These are phyloP conservation scores for Bombus fervidus DNA, from an alignment of 1,140 invertebrate species.

Conservation along the genomic window DNA sequence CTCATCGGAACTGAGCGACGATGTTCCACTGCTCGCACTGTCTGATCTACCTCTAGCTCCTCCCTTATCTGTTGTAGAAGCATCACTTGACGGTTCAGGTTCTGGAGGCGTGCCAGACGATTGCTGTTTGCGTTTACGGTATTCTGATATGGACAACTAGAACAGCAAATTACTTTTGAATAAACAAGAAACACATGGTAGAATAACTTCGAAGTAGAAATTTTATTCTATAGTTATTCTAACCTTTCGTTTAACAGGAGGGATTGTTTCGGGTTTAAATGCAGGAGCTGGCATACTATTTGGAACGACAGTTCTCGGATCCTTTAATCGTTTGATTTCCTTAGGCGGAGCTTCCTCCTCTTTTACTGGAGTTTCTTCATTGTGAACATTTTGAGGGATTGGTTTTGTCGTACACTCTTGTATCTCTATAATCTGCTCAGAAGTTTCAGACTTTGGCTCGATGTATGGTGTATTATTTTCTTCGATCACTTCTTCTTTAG, in stretches of 20 bases:
- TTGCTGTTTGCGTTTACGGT: slow-evolving; percentile 86
- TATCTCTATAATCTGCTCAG: slow-evolving; percentile 42
- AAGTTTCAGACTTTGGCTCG: slow-evolving; percentile 39
- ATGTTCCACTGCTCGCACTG: slow-evolving; percentile 83
- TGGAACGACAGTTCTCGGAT: slow-evolving; percentile 79
- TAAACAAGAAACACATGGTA: slow-evolving; percentile 15
- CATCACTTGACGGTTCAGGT: slow-evolving; percentile 74
- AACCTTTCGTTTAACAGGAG: slow-evolving; percentile 83
- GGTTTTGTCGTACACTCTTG: slow-evolving; percentile 5
- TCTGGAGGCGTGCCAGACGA: slow-evolving; percentile 77
- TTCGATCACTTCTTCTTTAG: slow-evolving; percentile 50
- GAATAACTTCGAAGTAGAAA: slow-evolving; percentile 40
- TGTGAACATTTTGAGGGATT: background rate
- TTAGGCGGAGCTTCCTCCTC: slow-evolving; percentile 60
- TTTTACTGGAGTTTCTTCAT: slow-evolving; percentile 35
- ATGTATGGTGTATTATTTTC: slow-evolving; percentile 34
- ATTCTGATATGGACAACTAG: slow-evolving; percentile 88
- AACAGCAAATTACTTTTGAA: slow-evolving; percentile 48
- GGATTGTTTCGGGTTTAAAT: slow-evolving; percentile 66
- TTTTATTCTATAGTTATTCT: slow-evolving; percentile 66
- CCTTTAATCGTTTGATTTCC: slow-evolving; percentile 75
- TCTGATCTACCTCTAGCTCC: slow-evolving; percentile 79
- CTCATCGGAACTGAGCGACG: slow-evolving; percentile 83
- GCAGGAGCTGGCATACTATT: slow-evolving; percentile 73
- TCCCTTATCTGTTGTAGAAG: slow-evolving; percentile 75